These are phyloP conservation scores for Empidonax alnorum DNA, from an alignment of 2,113 vertebrate genomes.

Conservation along the genomic window DNA sequence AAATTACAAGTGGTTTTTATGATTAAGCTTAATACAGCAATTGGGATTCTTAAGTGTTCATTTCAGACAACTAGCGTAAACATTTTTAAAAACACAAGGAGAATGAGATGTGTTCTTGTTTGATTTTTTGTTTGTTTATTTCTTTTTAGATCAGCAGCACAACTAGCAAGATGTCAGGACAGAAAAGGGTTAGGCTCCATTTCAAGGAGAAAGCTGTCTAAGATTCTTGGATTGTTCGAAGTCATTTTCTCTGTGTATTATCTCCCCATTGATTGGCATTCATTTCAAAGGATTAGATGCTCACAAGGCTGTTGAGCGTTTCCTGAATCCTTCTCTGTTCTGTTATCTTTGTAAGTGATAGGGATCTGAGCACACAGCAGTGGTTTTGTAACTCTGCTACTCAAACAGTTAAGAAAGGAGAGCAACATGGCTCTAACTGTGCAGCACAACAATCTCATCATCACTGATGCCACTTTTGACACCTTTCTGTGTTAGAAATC, in stretches of 20 bases:
- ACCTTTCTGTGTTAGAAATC: background rate
- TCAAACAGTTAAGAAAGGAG: background rate
- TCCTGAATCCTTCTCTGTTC: background rate
- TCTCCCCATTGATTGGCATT: background rate
- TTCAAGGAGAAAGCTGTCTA: background rate
- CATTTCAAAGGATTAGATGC: background rate
- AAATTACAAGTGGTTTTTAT: background rate
- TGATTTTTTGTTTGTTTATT: background rate
- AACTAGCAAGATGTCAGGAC: background rate
- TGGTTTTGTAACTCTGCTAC: background rate
- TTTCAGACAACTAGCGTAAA: background rate
- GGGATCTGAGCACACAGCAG: rapidly evolving
- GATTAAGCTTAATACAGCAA: background rate
- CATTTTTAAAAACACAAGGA: background rate
- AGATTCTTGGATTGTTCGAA: background rate
- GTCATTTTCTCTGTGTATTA: background rate
- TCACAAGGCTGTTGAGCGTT: background rate
- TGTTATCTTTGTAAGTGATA: background rate
- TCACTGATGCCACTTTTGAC: background rate
- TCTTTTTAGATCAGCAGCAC: background rate
- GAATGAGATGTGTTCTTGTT: background rate
- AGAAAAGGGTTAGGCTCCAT: background rate
- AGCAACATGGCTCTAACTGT: background rate
- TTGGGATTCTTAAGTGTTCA: background rate
- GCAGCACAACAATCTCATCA: background rate